These are phyloP conservation scores for Bufotes viridis DNA, from an alignment of 2,797 vertebrate species.

Conservation along the genomic window DNA sequence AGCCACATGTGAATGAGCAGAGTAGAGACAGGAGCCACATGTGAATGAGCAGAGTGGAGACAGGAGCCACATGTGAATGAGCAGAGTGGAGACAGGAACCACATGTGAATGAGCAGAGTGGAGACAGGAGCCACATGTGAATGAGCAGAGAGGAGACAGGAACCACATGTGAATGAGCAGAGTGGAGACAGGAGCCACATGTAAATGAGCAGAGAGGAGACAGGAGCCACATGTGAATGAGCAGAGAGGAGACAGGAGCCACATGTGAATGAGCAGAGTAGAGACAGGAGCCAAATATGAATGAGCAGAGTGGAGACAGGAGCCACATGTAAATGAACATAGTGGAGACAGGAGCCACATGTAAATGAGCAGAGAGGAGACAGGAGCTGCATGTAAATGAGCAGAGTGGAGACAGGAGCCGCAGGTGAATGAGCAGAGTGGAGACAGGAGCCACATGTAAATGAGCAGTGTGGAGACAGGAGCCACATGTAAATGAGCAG, in stretches of 20 bases:
- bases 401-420: background rate
- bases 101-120: too few species aligned
- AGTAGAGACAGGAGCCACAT: background rate
- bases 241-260: background rate
- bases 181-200: too few species aligned
- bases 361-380: background rate
- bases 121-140: too few species aligned
- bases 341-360: background rate
- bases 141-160: too few species aligned
- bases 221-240: too few species aligned
- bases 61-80: background rate
- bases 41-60: background rate
- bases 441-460: background rate
- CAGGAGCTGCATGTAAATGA: background rate
- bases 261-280: background rate
- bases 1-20: background rate
- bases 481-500: background rate
- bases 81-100: too few species aligned
- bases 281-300: background rate
- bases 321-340: background rate
- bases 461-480: background rate
- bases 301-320: background rate
- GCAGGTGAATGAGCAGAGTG: too few species aligned
- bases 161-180: too few species aligned
- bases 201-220: too few species aligned